These are phyloP conservation scores for Acleris emargana DNA, from an alignment of 2,888 invertebrate genomes.

Conservation along the genomic window DNA sequence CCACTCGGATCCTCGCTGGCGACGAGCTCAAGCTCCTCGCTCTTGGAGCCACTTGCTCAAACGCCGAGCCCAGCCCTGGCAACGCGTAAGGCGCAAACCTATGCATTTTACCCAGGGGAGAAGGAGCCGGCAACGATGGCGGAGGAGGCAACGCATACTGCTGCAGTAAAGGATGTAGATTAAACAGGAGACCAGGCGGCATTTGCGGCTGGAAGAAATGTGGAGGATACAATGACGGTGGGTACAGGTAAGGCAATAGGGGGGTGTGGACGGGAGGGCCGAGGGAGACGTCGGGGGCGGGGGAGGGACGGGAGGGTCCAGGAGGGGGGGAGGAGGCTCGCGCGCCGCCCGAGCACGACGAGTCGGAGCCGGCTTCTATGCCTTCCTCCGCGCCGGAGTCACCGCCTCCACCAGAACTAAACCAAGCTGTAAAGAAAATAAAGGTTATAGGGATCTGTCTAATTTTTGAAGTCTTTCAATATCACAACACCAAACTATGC, in stretches of 20 bases:
- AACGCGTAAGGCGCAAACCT: constrained; percentile 96
- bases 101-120: constrained; percentile 85
- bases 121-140: constrained; percentile 85
- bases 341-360: constrained; percentile 88
- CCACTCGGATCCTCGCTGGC: constrained; percentile 74
- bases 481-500: no score
- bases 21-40: constrained; percentile 86
- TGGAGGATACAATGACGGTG: constrained; percentile 93
- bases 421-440: constrained; percentile 82
- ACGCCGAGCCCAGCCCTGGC: constrained; percentile 91
- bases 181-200: constrained; percentile 93
- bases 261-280: constrained; percentile 97
- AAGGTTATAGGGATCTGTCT: constrained; percentile 9
- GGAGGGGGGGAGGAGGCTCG: constrained; percentile 80
- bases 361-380: constrained; percentile 87
- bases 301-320: constrained; percentile 87
- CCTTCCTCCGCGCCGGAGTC: constrained; percentile 86
- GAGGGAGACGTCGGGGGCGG: constrained; percentile 96
- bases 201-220: constrained; percentile 90
- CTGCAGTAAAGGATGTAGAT: constrained; percentile 94
- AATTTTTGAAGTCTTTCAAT: background rate
- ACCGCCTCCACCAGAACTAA: constrained; percentile 86
- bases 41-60: constrained; percentile 94
- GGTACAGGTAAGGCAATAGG: constrained; percentile 96
- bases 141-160: constrained; percentile 92